phyloP scores from a whole-genome alignment of 2,113 vertebrate species.

The Speoplatyrhinus poulsoni region DNA sequence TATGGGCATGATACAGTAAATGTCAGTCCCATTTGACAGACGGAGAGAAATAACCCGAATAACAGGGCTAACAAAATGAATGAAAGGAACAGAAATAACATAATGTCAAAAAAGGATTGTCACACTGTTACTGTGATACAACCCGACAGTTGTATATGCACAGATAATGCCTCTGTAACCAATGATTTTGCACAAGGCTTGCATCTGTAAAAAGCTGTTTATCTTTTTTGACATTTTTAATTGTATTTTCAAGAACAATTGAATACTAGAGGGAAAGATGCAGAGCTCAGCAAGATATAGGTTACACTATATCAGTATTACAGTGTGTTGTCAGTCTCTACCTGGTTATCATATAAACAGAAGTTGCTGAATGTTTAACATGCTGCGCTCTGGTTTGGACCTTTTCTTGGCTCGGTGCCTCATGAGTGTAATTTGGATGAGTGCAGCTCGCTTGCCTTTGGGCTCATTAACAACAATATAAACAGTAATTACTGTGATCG shows the following conservation, averaged over 20 bases:
- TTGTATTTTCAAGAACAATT: background rate
- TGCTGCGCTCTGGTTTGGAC: constrained; percentile 62
- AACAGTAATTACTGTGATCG: constrained; percentile 84
- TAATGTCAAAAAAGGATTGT: constrained; percentile 14
- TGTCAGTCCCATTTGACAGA: constrained; percentile 60
- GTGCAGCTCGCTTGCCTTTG: constrained; percentile 81
- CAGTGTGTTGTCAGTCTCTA: background rate
- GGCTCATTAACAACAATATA: constrained; percentile 84
- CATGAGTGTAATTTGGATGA: constrained; percentile 80
- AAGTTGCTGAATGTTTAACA: constrained; percentile 59
- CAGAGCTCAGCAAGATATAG: background rate
- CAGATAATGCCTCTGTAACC: constrained; percentile 1
- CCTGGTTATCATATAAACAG: constrained; percentile 34
- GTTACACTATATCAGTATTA: no score
- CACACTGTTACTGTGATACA: constrained; percentile 35
- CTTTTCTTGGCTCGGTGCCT: constrained; percentile 78
- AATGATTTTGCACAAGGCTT: background rate
- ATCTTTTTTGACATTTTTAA: background rate
- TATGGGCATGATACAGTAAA: constrained; percentile 45
- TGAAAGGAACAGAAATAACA: constrained; percentile 12
- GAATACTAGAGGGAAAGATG: background rate
- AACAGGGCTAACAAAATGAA: constrained; percentile 37
- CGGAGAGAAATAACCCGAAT: constrained; percentile 16
- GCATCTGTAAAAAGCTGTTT: background rate
- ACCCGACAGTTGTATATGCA: constrained; percentile 8